Percentiles rank a stretch among this genome's conserved stretches.
phyloP scores from a whole-genome alignment of 1,140 invertebrate species.

The Thaumetopoea pityocampa region DNA sequence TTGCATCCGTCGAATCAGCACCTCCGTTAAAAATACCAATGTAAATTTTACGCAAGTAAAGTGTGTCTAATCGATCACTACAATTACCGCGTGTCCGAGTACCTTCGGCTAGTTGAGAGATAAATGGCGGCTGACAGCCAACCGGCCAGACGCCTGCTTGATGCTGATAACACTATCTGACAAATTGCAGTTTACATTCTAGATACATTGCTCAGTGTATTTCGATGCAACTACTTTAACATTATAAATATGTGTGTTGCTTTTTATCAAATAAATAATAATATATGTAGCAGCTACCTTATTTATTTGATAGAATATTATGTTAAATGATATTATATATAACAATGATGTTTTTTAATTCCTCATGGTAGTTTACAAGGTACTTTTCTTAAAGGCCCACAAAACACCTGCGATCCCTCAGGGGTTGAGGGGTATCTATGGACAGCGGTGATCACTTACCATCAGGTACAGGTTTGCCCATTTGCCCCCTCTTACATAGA shows the following conservation, averaged over 20 bases:
- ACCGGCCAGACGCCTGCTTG: constrained; percentile 14
- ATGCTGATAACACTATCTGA: constrained; percentile 22
- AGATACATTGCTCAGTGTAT: constrained; percentile 13
- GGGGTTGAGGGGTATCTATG: too few relatives aligned
- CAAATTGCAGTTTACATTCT: constrained; percentile 18
- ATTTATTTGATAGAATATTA: too few relatives aligned
- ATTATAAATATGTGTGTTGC: not conserved
- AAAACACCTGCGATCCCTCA: too few relatives aligned
- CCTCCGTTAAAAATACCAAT: constrained; percentile 13
- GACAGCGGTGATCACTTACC: too few relatives aligned
- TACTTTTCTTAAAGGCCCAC: too few relatives aligned
- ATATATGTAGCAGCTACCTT: constrained; percentile 4
- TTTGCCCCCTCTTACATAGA: too few relatives aligned
- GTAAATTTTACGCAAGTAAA: constrained; percentile 23
- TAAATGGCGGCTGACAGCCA: constrained; percentile 18
- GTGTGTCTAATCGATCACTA: constrained; percentile 13
- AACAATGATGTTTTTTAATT: too few relatives aligned
- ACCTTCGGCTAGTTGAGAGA: constrained; percentile 13
- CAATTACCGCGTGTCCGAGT: too few relatives aligned
- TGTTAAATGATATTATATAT: too few relatives aligned
- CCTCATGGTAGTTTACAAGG: too few relatives aligned
- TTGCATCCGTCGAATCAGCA: constrained; percentile 4
- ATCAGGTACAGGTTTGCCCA: too few relatives aligned
- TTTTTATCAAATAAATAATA: not conserved
- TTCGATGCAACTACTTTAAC: constrained; percentile 9